Base-by-base conservation (phyloP, 2,888 invertebrate species). In the Eulithis testata region DNA sequence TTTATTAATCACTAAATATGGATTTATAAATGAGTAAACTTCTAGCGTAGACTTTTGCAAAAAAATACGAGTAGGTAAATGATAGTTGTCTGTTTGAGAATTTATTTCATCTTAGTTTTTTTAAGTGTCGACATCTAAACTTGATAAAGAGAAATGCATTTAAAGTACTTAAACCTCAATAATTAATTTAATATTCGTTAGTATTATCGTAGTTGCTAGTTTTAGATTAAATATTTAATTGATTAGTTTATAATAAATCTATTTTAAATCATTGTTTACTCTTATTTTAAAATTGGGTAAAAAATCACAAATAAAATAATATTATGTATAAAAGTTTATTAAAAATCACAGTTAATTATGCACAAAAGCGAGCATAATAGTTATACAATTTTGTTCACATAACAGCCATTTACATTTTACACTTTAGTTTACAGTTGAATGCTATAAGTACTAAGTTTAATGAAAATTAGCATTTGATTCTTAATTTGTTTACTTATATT, bases 321-420 rank as follows among this genome's bases (percentile, higher is more conserved):
- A 31, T 50, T 51, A 44, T 8, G 27, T n/a, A 4, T 36, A 45
- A 7, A 11, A 44, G 47, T 70, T 69, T 69, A 69, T 57, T 69
- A 27, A 64, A 63, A 65, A 73, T 71, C 69, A 69, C 73, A 70
- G 73, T 59, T 2, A 21, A 21, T 1, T 21, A 2, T 70, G 53
- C 52, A 71, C 67, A 63, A 64, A 68, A 73, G 71, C 73, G 56
- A 65, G 61, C 54, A 53, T 5, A 47, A 50, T 31, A 31, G 4
- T 31, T 31, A 5, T 31, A 5, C 0, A 40, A 40, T 40, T 43
- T 45, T 14, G n/a, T 54, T 65, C 6, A 60, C 45, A 63, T 60
- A 51, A 65, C 60, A 60, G 21, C 21, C 21, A 2, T 21, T 21
- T 21, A 2, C 21, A 21, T 21, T 55, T 59, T 47, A 64, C 55